Evolutionary conservation across 1,140 invertebrate species (phyloP).

Genomic region (Drosophila kepulauana): DNA sequence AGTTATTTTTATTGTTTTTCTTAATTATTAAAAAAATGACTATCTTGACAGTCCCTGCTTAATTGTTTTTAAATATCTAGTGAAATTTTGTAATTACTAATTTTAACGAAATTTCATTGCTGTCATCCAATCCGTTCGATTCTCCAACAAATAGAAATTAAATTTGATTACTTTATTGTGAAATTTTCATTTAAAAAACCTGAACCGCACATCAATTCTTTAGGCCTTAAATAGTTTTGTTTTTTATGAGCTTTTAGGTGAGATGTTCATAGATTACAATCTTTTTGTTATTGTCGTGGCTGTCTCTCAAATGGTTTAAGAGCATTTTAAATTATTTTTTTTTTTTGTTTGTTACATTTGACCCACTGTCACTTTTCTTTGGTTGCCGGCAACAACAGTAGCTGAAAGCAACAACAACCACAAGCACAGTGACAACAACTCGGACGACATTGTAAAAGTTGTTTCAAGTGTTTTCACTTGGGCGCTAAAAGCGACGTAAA

Average conservation of each 20-base stretch:
- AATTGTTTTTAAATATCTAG: no score
- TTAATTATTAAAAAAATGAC: no score
- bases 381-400: conserved; percentile 17
- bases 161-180: not conserved
- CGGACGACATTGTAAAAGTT: conserved; percentile 72
- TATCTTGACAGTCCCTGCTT: no score
- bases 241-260: conserved; percentile 1
- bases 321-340: conserved; percentile 57
- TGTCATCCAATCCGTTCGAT: no score
- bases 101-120: no score
- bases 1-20: no score
- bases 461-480: conserved; percentile 71
- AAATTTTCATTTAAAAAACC: not conserved
- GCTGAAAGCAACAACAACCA: not conserved
- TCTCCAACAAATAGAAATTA: not conserved
- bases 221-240: not conserved
- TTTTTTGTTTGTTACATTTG: conserved; percentile 15
- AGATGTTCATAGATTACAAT: conserved; percentile 10
- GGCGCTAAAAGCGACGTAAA: conserved; percentile 24
- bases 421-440: conserved; percentile 1
- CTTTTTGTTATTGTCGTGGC: conserved; percentile 1
- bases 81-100: no score
- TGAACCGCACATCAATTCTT: not conserved
- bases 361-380: conserved; percentile 73
- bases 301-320: conserved; percentile 35